Conservation (phyloP, 2,113 vertebrate genomes). For the Catharus fuscescens region DNA sequence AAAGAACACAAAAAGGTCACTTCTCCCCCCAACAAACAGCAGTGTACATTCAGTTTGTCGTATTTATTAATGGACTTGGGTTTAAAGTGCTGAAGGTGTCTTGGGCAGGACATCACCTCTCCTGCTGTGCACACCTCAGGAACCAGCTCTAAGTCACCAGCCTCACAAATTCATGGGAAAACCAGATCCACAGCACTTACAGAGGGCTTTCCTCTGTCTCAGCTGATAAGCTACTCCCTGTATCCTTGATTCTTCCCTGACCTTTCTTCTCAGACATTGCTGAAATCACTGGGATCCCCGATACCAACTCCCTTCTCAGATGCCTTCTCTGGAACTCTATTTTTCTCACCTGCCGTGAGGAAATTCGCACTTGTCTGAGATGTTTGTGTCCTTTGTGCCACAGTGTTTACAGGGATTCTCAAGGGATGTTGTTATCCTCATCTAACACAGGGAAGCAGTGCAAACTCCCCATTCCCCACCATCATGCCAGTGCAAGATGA, state of each 20-base stretch:
- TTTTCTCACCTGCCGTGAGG: background rate
- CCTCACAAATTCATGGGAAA: background rate
- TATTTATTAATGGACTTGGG: background rate
- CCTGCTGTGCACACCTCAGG: background rate
- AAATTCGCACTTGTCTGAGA: background rate
- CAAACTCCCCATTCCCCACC: background rate
- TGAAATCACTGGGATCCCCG: background rate
- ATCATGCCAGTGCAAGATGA: background rate
- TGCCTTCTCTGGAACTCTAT: background rate
- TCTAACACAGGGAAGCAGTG: background rate
- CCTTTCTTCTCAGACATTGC: background rate
- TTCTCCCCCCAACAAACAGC: background rate
- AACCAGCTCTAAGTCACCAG: accelerated
- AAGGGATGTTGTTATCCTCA: background rate
- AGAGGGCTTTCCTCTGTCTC: background rate
- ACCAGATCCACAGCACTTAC: background rate
- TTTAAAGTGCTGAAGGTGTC: background rate
- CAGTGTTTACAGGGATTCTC: background rate
- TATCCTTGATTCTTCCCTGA: background rate
- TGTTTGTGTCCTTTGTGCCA: background rate
- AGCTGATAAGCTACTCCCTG: background rate
- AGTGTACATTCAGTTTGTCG: background rate
- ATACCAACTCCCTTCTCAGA: background rate
- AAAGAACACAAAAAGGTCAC: background rate
- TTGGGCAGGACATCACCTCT: background rate